Evolutionary conservation across 1,140 invertebrate genomes (phyloP).

Genomic region (Pentalonia nigronervosa): DNA sequence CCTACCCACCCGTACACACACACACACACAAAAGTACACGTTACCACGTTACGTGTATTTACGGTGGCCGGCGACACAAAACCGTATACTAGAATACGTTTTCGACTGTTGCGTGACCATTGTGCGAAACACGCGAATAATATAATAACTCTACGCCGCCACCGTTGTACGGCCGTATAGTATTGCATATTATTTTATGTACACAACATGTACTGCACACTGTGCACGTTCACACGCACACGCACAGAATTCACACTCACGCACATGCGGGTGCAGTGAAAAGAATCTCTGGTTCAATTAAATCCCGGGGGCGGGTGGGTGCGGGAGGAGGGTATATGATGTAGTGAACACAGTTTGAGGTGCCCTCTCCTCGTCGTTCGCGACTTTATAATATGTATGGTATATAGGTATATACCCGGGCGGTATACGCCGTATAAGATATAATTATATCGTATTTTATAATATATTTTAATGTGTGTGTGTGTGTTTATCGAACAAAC

Average conservation of each 20-base stretch:
- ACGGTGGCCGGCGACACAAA: conserved; percentile 33
- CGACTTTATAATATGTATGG: no score
- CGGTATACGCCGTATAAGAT: not conserved
- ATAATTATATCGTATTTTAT: not conserved
- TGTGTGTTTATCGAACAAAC: conserved; percentile 40
- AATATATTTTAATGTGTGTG: not conserved
- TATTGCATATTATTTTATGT: not conserved
- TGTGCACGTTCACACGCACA: not conserved
- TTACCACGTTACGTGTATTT: not conserved
- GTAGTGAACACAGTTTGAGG: no score
- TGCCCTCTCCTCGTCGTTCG: not conserved
- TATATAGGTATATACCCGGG: no score
- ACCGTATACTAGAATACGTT: not conserved
- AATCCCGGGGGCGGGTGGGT: not conserved
- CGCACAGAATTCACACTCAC: not conserved
- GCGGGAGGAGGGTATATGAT: no score
- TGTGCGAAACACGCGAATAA: conserved; percentile 45
- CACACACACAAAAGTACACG: not conserved
- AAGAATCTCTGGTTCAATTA: conserved; percentile 39
- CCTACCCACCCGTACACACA: not conserved
- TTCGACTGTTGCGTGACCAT: conserved; percentile 50
- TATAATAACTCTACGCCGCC: not conserved
- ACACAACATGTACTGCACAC: not conserved
- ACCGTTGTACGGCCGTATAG: not conserved
- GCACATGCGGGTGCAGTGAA: not conserved